phyloP scores from a whole-genome alignment of 2,797 vertebrate species.

The Psittacula derbiana region DNA sequence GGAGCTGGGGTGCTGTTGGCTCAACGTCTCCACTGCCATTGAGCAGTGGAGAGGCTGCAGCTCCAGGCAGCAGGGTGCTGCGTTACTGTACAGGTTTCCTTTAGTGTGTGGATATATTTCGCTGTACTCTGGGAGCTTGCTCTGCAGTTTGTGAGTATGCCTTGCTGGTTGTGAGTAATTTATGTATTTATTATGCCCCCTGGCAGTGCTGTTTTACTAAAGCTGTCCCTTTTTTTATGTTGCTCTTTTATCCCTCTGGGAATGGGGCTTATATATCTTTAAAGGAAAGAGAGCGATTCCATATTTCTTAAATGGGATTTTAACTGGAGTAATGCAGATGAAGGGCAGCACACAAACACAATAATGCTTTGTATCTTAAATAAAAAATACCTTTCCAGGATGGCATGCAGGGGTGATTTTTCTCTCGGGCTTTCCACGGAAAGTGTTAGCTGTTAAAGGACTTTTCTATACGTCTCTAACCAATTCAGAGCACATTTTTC shows the following conservation, averaged over 20 bases:
- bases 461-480: neutral
- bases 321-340: slow-evolving; percentile 59
- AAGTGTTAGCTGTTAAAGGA: slow-evolving; percentile 21
- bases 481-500: slow-evolving; percentile 16
- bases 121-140: neutral
- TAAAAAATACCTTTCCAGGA: slow-evolving; percentile 34
- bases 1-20: neutral
- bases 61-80: neutral
- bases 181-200: slow-evolving; percentile 55
- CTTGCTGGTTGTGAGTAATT: slow-evolving; percentile 48
- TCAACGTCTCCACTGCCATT: neutral
- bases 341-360: slow-evolving; percentile 36
- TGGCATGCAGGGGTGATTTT: neutral
- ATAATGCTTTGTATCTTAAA: slow-evolving; percentile 26
- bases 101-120: neutral
- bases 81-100: neutral
- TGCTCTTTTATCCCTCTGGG: slow-evolving; percentile 45
- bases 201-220: slow-evolving; percentile 58
- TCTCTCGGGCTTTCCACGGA: neutral
- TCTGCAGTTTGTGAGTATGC: neutral
- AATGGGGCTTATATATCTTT: slow-evolving; percentile 33
- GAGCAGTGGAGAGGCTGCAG: neutral
- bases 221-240: slow-evolving; percentile 11
- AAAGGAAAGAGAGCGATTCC: slow-evolving; percentile 53
- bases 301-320: slow-evolving; percentile 44